phyloP scores from a whole-genome alignment of 2,888 invertebrate species.

The Lasius platythorax region DNA sequence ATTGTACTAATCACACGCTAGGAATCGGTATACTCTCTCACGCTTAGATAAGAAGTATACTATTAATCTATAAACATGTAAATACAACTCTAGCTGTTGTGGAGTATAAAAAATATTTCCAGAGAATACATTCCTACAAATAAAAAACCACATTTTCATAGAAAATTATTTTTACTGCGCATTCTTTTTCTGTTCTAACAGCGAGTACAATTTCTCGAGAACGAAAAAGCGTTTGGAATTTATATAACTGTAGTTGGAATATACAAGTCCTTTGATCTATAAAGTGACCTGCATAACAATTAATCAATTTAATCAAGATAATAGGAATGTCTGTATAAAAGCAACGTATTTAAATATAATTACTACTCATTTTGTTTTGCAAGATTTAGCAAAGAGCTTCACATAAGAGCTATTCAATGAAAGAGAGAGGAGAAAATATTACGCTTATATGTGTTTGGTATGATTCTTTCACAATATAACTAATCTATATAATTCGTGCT shows the following conservation, averaged over 20 bases:
- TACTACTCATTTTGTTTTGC: conserved; percentile 48
- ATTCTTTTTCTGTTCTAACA: conserved; percentile 27
- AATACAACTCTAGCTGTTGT: conserved; percentile 36
- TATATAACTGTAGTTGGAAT: not conserved
- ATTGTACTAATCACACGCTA: conserved; percentile 41
- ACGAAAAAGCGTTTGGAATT: conserved; percentile 33
- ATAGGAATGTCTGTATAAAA: conserved; percentile 38
- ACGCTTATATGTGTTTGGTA: conserved; percentile 66
- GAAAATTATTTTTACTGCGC: conserved; percentile 49
- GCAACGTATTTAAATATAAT: conserved; percentile 15
- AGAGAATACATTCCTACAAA: conserved; percentile 39
- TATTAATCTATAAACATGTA: conserved; percentile 22
- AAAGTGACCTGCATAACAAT: not conserved
- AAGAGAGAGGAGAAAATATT: conserved; percentile 54
- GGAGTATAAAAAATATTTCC: conserved; percentile 44
- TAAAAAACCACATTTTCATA: conserved; percentile 44
- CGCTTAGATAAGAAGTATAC: conserved; percentile 7
- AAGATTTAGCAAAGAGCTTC: conserved; percentile 42
- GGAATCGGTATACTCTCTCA: conserved; percentile 32
- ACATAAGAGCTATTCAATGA: conserved; percentile 32
- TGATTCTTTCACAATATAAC: conserved; percentile 57
- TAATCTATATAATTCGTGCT: conserved; percentile 66
- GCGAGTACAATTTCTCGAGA: conserved; percentile 25
- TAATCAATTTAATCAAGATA: conserved; percentile 37
- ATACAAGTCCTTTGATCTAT: not conserved